Base-by-base conservation (phyloP, 64 coral and sea anemone species). In the Acropora tenuis region DNA sequence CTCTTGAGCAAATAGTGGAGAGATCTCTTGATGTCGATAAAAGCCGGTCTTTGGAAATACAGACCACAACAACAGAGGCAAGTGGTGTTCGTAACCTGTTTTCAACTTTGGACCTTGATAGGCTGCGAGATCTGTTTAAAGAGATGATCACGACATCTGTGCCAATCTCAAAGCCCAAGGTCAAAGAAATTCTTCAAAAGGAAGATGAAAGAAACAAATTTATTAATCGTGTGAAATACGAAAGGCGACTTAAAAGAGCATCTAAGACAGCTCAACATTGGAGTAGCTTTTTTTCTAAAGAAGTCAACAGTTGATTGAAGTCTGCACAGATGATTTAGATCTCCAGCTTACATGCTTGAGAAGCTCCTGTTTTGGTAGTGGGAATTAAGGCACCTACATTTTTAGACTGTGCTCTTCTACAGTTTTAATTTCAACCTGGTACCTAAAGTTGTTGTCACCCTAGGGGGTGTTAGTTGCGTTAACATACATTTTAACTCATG, bases 141-240 rank as follows among this genome's bases (percentile, higher is more conserved):
- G 83, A 86, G 48, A 86, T 86, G 83, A 50, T 86, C 73, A 49
- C 50, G 18, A 86, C 7, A 73, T 86, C 83, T 47, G 83, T 71
- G 43, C 83, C 83, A 72, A 85, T 86, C 73, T 40, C 83, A 47
- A 86, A 86, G 60, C 67, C 83, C 45, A 69, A 73, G 65, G 63
- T 86, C 10, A 47, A 72, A 72, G 83, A 46, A 40, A 72, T 59
- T 73, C 83, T 86, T n/a, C 67, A 86, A 50, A 86, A 86, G 44
- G 83, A 86, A 86, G 52, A 55, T 55, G 52, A 10, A 55, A 55
- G 52, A 55, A 55, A 55, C 74, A 45, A 77, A 48, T 46, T 45
- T 45, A 76, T 76, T 76, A 76, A 77, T 77, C 74, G 42, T 77
- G 20, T 77, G 74, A 77, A 77, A 77, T 77, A 77, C 8, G 74